phyloP scores from a whole-genome alignment of 2,888 invertebrate genomes.

The Trissolcus brochymenae region DNA sequence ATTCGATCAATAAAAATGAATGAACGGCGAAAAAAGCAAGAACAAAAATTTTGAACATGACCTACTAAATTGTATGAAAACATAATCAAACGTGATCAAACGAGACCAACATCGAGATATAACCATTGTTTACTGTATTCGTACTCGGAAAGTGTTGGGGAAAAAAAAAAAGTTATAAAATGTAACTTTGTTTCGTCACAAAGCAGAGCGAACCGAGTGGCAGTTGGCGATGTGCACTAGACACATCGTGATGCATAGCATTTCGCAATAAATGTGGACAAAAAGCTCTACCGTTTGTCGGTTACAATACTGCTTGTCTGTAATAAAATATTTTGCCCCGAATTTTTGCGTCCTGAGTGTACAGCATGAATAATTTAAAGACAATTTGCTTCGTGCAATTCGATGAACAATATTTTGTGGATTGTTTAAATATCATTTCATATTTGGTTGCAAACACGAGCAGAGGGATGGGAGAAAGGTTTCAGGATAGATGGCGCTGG shows the following conservation, averaged over 20 bases:
- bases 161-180: conserved; percentile 33
- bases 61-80: background rate
- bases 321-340: conserved; percentile 31
- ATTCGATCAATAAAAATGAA: too few species aligned
- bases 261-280: conserved; percentile 44
- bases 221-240: conserved; percentile 42
- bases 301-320: conserved; percentile 43
- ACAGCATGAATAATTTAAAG: conserved; percentile 39
- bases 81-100: conserved; percentile 17
- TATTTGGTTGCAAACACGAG: conserved; percentile 10
- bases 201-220: conserved; percentile 41
- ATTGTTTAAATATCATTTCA: conserved; percentile 12
- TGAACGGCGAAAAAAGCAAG: background rate
- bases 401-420: conserved; percentile 22
- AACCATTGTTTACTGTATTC: conserved; percentile 21
- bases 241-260: conserved; percentile 52
- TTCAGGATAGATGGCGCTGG: too few species aligned
- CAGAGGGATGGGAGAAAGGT: conserved; percentile 4
- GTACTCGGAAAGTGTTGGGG: conserved; percentile 3
- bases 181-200: conserved; percentile 36
- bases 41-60: background rate
- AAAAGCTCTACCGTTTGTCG: conserved; percentile 45
- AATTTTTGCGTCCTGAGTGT: conserved; percentile 32
- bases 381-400: conserved; percentile 38
- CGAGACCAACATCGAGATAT: conserved; percentile 22